Evolutionary conservation across 2,113 vertebrate species (phyloP).

Genomic region (Paracanthobrama guichenoti): DNA sequence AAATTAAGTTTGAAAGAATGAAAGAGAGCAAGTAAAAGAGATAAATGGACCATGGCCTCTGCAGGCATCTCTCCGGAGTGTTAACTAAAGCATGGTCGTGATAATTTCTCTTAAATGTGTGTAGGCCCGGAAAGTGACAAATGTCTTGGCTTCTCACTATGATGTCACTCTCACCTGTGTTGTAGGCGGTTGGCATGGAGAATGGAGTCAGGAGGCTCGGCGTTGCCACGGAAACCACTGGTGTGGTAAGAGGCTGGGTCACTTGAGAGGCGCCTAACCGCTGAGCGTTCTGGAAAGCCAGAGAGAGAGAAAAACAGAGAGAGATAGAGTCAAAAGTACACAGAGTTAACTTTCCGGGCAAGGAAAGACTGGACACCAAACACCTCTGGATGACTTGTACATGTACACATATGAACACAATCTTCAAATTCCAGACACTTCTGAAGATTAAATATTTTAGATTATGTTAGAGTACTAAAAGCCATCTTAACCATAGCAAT

Average conservation of each 20-base stretch:
- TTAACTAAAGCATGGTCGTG: background rate
- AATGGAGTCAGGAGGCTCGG: slow-evolving; percentile 87
- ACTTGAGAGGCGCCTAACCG: slow-evolving; percentile 84
- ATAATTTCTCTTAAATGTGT: background rate
- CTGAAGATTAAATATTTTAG: background rate
- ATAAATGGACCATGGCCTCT: slow-evolving; percentile 40
- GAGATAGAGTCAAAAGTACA: slow-evolving; percentile 14
- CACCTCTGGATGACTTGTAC: background rate
- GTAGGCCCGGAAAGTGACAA: background rate
- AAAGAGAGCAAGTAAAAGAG: slow-evolving; percentile 7
- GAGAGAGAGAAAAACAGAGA: slow-evolving; percentile 26
- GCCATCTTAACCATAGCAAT: background rate
- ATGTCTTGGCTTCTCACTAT: slow-evolving; percentile 29
- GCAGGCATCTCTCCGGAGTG: background rate
- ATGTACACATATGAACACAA: background rate
- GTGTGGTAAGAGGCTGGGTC: slow-evolving; percentile 88
- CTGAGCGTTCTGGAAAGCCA: slow-evolving; percentile 85
- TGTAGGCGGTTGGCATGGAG: slow-evolving; percentile 80
- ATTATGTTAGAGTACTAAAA: background rate
- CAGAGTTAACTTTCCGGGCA: background rate
- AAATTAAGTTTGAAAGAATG: background rate
- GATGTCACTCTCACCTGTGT: slow-evolving; percentile 73
- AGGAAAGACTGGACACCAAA: background rate
- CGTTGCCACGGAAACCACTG: slow-evolving; percentile 90
- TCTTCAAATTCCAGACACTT: background rate